A percentile compares a stretch with the other conserved stretches of the same genome.
Conservation (phyloP, 2,113 vertebrate species). For the Agelaius tricolor region DNA sequence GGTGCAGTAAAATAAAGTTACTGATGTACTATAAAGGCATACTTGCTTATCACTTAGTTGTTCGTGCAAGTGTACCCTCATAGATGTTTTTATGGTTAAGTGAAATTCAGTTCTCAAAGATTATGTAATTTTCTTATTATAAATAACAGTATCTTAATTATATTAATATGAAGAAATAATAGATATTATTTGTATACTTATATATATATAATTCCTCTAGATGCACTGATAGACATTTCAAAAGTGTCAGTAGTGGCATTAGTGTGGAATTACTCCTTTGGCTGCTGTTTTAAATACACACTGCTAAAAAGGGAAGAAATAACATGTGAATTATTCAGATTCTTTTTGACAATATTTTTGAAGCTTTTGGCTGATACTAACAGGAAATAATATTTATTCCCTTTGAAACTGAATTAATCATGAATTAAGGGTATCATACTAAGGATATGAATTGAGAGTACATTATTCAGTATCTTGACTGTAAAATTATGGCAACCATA, state of each 20-base stretch:
- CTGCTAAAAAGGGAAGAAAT: neutral
- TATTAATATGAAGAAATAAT: neutral
- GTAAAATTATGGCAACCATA: neutral
- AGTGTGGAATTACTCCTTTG: neutral
- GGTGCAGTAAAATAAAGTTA: neutral
- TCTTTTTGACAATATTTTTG: neutral
- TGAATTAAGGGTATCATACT: neutral
- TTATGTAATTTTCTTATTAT: neutral
- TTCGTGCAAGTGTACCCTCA: neutral
- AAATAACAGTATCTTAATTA: neutral
- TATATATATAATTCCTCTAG: neutral
- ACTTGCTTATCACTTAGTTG: neutral
- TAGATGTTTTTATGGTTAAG: neutral
- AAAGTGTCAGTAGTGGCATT: neutral
- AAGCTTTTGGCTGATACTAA: neutral
- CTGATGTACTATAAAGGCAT: neutral
- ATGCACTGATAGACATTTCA: neutral
- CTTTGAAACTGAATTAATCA: neutral
- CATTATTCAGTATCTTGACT: neutral
- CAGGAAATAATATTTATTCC: neutral
- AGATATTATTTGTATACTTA: neutral
- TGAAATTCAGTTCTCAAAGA: neutral
- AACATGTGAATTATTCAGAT: neutral
- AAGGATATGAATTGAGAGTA: neutral
- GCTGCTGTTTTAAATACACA: neutral